Conservation (phyloP, 2,797 vertebrate species). For the Rhabdophis nuchalis region DNA sequence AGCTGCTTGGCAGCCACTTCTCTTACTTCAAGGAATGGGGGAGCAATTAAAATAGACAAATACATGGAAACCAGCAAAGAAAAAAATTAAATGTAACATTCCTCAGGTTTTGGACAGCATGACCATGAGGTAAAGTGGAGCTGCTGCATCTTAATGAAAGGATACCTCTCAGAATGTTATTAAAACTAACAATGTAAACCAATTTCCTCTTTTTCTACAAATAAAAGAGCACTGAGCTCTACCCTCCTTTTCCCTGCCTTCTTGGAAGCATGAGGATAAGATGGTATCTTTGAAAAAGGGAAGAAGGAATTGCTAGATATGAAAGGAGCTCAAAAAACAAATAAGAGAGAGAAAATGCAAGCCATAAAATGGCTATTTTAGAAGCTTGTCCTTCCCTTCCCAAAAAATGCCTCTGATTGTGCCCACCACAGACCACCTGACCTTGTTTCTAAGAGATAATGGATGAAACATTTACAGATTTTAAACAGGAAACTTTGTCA, state of each 20-base stretch:
- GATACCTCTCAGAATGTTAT: neutral
- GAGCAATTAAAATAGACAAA: neutral
- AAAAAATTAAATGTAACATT: neutral
- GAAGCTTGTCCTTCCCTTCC: neutral
- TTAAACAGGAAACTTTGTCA: neutral
- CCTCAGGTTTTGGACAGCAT: neutral
- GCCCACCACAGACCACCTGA: neutral
- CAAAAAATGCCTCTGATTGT: neutral
- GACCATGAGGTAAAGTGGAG: neutral
- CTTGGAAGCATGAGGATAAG: neutral
- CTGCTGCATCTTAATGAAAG: neutral
- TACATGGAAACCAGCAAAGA: neutral
- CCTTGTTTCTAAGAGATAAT: neutral
- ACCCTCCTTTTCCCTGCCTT: neutral
- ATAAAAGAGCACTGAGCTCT: neutral
- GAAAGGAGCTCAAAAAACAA: neutral
- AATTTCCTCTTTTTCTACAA: neutral
- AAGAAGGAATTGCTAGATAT: neutral
- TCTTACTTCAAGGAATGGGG: neutral
- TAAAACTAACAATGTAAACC: neutral
- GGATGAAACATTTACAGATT: neutral
- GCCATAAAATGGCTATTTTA: neutral
- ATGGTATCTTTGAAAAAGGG: neutral
- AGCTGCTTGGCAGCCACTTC: neutral
- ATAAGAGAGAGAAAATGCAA: neutral